Percentiles rank a stretch among this genome's conserved stretches.
phyloP scores from a whole-genome alignment of 1,140 invertebrate genomes.

The Lepidurus arcticus region DNA sequence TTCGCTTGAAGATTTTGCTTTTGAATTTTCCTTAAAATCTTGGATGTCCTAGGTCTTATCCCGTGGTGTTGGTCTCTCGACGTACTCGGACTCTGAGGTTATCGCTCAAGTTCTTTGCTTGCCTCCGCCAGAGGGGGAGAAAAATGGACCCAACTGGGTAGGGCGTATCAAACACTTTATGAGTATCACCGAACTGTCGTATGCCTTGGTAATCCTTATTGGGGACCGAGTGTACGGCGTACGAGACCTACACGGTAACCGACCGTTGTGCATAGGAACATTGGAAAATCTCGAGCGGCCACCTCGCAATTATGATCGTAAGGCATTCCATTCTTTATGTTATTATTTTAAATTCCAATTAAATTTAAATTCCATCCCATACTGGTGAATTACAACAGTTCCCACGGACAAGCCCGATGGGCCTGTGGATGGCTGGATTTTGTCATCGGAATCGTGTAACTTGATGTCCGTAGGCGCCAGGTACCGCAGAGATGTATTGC shows the following conservation, averaged over 20 bases:
- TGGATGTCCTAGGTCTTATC: conserved; percentile 61
- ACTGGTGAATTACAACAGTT: conserved; percentile 32
- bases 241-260: conserved; percentile 90
- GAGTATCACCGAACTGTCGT: conserved; percentile 80
- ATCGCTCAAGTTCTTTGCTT: conserved; percentile 92
- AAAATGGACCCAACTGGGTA: conserved; percentile 82
- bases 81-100: conserved; percentile 90
- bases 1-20: too few species aligned
- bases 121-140: conserved; percentile 78
- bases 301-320: conserved; percentile 33
- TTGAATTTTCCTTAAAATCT: too few species aligned
- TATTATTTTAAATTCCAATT: background rate
- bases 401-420: conserved; percentile 46
- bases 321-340: background rate
- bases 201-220: conserved; percentile 90
- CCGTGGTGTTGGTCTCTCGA: conserved; percentile 86
- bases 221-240: conserved; percentile 91
- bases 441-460: conserved; percentile 93
- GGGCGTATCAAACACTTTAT: conserved; percentile 87
- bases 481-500: conserved; percentile 78
- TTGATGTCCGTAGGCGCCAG: conserved; percentile 90
- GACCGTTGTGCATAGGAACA: conserved; percentile 89
- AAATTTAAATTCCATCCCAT: background rate
- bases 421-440: conserved; percentile 81
- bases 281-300: conserved; percentile 59